These are phyloP conservation scores for Corbicula japonica DNA, from an alignment of 2,888 invertebrate species.

Conservation along the genomic window DNA sequence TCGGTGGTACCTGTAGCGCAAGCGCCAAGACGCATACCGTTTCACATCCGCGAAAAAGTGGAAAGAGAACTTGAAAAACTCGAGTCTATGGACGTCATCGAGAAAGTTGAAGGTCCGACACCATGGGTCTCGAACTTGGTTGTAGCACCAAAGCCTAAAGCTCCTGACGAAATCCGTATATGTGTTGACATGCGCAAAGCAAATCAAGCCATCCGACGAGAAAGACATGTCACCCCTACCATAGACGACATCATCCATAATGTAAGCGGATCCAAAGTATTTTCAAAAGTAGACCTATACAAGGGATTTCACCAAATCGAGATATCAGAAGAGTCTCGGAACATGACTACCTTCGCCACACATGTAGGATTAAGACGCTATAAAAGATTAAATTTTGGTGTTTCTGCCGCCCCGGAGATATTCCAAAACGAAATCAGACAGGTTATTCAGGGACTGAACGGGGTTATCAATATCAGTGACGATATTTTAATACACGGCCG, in stretches of 20 bases:
- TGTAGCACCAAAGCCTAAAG: constrained; percentile 65
- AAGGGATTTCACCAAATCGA: constrained; percentile 67
- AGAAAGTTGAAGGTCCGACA: constrained; percentile 71
- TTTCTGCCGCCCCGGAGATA: constrained; percentile 23
- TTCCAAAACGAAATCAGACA: constrained; percentile 44
- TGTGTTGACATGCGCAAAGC: constrained; percentile 68
- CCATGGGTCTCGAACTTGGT: constrained; percentile 73
- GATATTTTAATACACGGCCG: constrained; percentile 13
- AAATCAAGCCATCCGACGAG: constrained; percentile 52
- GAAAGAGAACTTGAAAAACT: constrained; percentile 65
- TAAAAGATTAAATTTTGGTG: constrained; percentile 41
- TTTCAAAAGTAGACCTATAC: constrained; percentile 59
- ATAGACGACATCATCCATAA: constrained; percentile 57
- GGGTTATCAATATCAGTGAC: background rate
- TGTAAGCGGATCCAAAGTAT: constrained; percentile 59
- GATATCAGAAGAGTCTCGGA: constrained; percentile 48
- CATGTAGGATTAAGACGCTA: constrained; percentile 59
- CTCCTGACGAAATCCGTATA: constrained; percentile 51
- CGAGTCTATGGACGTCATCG: constrained; percentile 71
- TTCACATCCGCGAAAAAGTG: constrained; percentile 63
- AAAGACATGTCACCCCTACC: constrained; percentile 52
- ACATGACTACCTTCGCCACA: constrained; percentile 65
- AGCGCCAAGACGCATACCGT: constrained; percentile 61
- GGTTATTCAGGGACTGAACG: background rate
- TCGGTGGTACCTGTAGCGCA: constrained; percentile 47